A percentile compares a stretch with the other conserved stretches of the same genome.
Evolutionary conservation across 2,113 vertebrate genomes (phyloP).

Genomic region (Pseudorhombus dupliciocellatus): DNA sequence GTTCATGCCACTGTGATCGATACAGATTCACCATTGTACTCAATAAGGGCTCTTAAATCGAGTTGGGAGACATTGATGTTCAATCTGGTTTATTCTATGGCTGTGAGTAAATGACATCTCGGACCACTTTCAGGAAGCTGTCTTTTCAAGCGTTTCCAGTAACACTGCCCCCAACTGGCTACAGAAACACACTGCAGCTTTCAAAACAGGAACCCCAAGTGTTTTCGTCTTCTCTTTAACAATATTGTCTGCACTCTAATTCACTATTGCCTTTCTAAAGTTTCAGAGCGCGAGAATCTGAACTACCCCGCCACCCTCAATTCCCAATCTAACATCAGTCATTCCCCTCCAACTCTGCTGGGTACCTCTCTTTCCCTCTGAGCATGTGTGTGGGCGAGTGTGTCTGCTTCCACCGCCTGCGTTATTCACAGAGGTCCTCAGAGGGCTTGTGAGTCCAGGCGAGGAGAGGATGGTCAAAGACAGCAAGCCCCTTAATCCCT

Average conservation of each 20-base stretch:
- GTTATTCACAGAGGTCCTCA: constrained; percentile 14
- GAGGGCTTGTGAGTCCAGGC: constrained; percentile 53
- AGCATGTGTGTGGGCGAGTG: constrained; percentile 16
- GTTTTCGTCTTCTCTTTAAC: neutral
- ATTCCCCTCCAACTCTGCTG: constrained; percentile 26
- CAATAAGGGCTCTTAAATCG: neutral
- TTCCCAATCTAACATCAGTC: constrained; percentile 34
- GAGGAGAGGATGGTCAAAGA: constrained; percentile 55
- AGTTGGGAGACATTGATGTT: neutral
- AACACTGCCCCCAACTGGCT: neutral
- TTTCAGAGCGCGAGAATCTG: constrained; percentile 9
- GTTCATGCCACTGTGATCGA: neutral
- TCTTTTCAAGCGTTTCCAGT: neutral
- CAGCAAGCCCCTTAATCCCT: constrained; percentile 74
- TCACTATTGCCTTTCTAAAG: constrained; percentile 15
- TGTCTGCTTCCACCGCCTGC: constrained; percentile 26
- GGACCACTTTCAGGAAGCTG: no score
- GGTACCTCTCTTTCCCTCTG: constrained; percentile 6
- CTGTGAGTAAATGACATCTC: neutral
- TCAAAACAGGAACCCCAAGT: neutral
- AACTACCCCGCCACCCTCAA: constrained; percentile 14
- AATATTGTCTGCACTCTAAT: neutral
- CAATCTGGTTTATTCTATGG: neutral
- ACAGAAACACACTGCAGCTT: neutral
- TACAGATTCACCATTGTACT: neutral